These are phyloP conservation scores for Tetraodon nigroviridis DNA, from an alignment of 2,113 vertebrate species.

Conservation along the genomic window DNA sequence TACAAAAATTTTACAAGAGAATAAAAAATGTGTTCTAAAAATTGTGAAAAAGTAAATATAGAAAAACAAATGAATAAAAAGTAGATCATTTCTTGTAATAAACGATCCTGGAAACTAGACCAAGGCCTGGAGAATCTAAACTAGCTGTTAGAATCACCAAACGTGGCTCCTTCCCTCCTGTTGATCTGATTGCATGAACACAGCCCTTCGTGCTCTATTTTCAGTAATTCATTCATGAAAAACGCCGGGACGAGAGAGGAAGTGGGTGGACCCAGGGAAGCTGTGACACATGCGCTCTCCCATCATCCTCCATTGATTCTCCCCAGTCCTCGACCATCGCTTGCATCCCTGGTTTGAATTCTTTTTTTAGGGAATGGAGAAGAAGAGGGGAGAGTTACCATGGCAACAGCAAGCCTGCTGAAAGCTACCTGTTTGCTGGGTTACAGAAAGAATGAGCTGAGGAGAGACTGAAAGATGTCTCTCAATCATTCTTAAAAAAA, in stretches of 20 bases:
- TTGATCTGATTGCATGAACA: slow-evolving; percentile 2
- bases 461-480: not conserved
- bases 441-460: slow-evolving; percentile 4
- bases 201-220: slow-evolving; percentile 5
- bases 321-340: not conserved
- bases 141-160: too few species aligned
- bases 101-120: too few species aligned
- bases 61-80: too few species aligned
- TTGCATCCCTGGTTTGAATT: not conserved
- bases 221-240: slow-evolving; percentile 47
- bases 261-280: not conserved
- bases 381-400: slow-evolving; percentile 58
- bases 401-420: slow-evolving; percentile 61
- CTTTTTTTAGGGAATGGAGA: slow-evolving; percentile 11
- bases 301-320: slow-evolving; percentile 36
- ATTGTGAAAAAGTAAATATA: too few species aligned
- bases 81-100: too few species aligned
- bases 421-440: slow-evolving; percentile 43
- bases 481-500: not conserved
- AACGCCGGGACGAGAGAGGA: slow-evolving; percentile 14
- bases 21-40: too few species aligned
- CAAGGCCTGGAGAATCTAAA: too few species aligned
- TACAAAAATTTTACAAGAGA: too few species aligned
- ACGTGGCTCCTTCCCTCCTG: too few species aligned
- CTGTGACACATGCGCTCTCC: slow-evolving; percentile 18